A percentile compares a stretch with the other conserved stretches of the same genome.
Evolutionary conservation across 2,888 invertebrate genomes (phyloP).

Genomic region (Volucella inflata): DNA sequence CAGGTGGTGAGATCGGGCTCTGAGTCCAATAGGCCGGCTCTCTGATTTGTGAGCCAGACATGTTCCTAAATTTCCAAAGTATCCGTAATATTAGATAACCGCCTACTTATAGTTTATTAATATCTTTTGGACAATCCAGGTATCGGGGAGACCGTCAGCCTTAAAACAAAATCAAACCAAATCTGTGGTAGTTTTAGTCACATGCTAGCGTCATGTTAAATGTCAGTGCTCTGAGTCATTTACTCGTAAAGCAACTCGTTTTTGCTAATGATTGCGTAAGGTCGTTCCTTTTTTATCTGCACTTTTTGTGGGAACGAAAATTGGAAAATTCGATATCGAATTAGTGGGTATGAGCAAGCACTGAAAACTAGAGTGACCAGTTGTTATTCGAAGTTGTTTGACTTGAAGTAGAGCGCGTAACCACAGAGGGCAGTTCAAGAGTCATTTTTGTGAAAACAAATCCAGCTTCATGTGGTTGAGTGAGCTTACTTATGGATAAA

Average conservation of each 20-base stretch:
- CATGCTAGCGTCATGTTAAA: slow-evolving; percentile 19
- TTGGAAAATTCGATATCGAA: slow-evolving; percentile 44
- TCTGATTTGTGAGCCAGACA: slow-evolving; percentile 22
- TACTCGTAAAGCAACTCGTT: slow-evolving; percentile 40
- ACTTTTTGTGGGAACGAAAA: slow-evolving; percentile 56
- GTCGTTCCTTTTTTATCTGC: not conserved
- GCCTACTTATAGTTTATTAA: slow-evolving; percentile 52
- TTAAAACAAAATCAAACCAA: not conserved
- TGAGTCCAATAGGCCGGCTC: slow-evolving; percentile 2
- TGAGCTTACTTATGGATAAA: no score
- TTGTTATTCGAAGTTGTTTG: slow-evolving; percentile 8
- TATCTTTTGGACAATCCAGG: slow-evolving; percentile 8
- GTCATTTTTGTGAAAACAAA: no score
- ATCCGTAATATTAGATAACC: slow-evolving; percentile 55
- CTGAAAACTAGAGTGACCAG: slow-evolving; percentile 34
- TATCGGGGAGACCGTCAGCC: not conserved
- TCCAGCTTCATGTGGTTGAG: no score
- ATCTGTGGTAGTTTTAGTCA: slow-evolving; percentile 3
- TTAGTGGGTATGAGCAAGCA: slow-evolving; percentile 17
- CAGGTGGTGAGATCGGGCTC: not conserved
- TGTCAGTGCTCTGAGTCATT: slow-evolving; percentile 30
- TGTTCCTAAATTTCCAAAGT: slow-evolving; percentile 4
- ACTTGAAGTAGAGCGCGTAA: slow-evolving; percentile 20
- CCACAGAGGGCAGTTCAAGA: no score
- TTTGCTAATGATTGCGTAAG: slow-evolving; percentile 31